Evolutionary conservation across 2,888 invertebrate species (phyloP).

Genomic region (Hylaea fasciaria): DNA sequence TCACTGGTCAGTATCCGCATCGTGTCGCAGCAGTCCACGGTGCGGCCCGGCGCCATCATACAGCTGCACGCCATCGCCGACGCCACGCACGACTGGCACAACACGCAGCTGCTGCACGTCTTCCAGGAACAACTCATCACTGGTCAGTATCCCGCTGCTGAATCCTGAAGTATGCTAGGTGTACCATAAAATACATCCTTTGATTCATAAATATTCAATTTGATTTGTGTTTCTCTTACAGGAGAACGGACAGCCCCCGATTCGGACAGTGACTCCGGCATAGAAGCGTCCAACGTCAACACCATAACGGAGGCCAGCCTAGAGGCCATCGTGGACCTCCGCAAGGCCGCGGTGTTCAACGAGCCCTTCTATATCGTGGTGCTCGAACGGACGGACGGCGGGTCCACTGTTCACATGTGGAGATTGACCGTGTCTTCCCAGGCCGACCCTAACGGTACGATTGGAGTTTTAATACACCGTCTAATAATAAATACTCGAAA

Average conservation of each 20-base stretch:
- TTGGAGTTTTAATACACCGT: neutral
- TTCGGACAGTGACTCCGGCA: conserved; percentile 65
- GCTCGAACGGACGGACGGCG: conserved; percentile 92
- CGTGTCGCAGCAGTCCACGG: too few species aligned
- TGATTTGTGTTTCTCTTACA: conserved; percentile 34
- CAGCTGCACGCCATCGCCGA: too few species aligned
- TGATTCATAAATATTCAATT: too few species aligned
- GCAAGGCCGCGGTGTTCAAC: conserved; percentile 93
- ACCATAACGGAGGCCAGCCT: conserved; percentile 87
- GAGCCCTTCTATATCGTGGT: conserved; percentile 98
- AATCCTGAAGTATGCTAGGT: too few species aligned
- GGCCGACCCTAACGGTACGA: conserved; percentile 68
- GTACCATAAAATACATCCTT: too few species aligned
- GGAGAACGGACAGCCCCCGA: conserved; percentile 71
- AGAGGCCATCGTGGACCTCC: conserved; percentile 95
- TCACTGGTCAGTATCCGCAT: conserved; percentile 15
- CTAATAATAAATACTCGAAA: too few species aligned
- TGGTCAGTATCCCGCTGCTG: too few species aligned
- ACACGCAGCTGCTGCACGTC: too few species aligned
- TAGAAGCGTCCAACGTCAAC: conserved; percentile 68
- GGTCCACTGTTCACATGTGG: conserved; percentile 98
- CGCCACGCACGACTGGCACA: too few species aligned
- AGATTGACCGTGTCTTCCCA: conserved; percentile 95
- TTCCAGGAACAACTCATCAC: too few species aligned
- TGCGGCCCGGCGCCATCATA: too few species aligned